These are phyloP conservation scores for Chrysina gloriosa DNA, from an alignment of 2,888 invertebrate species.

Conservation along the genomic window DNA sequence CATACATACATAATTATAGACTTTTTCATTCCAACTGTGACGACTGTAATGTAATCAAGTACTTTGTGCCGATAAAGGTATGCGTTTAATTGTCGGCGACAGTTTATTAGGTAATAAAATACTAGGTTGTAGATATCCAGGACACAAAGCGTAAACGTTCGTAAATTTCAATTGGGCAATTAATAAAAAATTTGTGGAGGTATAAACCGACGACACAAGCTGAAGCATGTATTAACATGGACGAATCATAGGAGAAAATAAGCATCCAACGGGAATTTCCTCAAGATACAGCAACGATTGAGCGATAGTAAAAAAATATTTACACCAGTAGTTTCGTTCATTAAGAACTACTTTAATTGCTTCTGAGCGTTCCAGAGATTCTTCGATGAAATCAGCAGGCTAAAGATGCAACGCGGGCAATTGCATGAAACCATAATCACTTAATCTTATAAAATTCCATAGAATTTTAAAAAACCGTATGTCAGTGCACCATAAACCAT, in stretches of 20 bases:
- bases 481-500: slow-evolving; percentile 20
- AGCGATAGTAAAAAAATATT: slow-evolving; percentile 8
- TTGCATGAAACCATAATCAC: background rate
- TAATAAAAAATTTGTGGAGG: slow-evolving; percentile 11
- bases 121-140: background rate
- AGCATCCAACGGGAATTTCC: background rate
- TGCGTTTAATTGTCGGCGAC: slow-evolving; percentile 9
- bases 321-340: background rate
- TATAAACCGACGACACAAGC: background rate
- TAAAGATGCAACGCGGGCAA: background rate
- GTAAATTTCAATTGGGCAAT: background rate
- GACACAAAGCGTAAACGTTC: background rate
- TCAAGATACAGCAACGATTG: slow-evolving; percentile 1
- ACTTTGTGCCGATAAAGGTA: background rate
- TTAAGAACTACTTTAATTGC: slow-evolving; percentile 16
- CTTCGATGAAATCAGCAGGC: background rate
- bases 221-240: background rate
- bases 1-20: no score
- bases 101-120: slow-evolving; percentile 6
- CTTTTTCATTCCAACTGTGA: background rate
- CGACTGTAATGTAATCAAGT: background rate
- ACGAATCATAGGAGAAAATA: background rate
- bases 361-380: background rate
- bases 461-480: background rate
- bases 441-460: background rate